Conservation (phyloP, 1,140 invertebrate species). For the Papilio polyxenes region DNA sequence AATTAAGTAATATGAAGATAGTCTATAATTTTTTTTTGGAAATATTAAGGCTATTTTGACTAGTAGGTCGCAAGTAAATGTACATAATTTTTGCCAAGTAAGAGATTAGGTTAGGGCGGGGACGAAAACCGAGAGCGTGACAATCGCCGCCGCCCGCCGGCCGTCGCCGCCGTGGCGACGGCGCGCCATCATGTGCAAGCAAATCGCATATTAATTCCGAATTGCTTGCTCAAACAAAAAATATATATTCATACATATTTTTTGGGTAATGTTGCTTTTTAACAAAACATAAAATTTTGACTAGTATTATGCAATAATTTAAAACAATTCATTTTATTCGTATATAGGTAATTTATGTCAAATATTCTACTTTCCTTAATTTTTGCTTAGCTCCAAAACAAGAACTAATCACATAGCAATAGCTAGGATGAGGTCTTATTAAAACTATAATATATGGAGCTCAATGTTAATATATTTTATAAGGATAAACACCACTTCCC, state of each 20-base stretch:
- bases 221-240: slow-evolving; percentile 20
- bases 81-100: slow-evolving; percentile 1
- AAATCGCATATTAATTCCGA: slow-evolving; percentile 22
- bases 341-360: slow-evolving; percentile 16
- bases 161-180: not conserved
- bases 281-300: slow-evolving; percentile 3
- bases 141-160: not conserved
- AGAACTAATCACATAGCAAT: slow-evolving; percentile 41
- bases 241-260: slow-evolving; percentile 4
- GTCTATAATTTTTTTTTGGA: not conserved
- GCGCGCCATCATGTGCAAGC: not conserved
- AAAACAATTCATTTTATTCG: not conserved
- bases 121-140: not conserved
- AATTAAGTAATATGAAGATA: slow-evolving; percentile 18
- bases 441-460: slow-evolving; percentile 80
- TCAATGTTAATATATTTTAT: slow-evolving; percentile 82
- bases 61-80: slow-evolving; percentile 1
- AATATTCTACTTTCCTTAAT: not conserved
- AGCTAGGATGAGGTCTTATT: slow-evolving; percentile 58
- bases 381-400: slow-evolving; percentile 43
- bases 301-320: not conserved
- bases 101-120: slow-evolving; percentile 15
- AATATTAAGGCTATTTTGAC: slow-evolving; percentile 7
- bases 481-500: slow-evolving; percentile 82
- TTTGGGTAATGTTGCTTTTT: not conserved